phyloP scores from a whole-genome alignment of 2,888 invertebrate genomes.

The Suillia variegata region DNA sequence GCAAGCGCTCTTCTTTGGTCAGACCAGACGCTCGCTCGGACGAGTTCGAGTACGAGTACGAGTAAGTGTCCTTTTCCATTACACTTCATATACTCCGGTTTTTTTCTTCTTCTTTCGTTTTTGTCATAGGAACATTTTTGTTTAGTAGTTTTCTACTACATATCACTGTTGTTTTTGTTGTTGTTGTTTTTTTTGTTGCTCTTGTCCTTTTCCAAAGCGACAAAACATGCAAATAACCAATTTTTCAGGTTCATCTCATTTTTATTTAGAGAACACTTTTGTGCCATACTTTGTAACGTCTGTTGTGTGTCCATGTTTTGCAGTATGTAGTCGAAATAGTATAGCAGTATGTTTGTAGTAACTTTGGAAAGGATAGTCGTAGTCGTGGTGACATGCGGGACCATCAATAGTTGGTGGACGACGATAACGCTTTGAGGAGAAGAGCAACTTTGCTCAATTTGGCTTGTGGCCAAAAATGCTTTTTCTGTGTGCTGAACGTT shows the following conservation, averaged over 20 bases:
- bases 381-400: neutral
- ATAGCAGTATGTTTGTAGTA: too few species aligned
- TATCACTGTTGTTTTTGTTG: too few species aligned
- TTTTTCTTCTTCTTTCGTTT: neutral
- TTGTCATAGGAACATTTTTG: too few species aligned
- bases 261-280: neutral
- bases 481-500: neutral
- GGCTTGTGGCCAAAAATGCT: conserved; percentile 4
- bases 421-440: neutral
- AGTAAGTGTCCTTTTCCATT: neutral
- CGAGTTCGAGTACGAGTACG: too few species aligned
- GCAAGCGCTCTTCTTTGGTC: too few species aligned
- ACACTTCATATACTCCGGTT: too few species aligned
- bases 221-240: neutral
- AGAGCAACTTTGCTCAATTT: neutral
- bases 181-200: too few species aligned
- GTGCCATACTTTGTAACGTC: neutral
- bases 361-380: too few species aligned
- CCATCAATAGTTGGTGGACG: neutral
- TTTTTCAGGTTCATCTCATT: neutral
- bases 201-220: neutral
- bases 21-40: too few species aligned
- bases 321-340: neutral
- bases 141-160: too few species aligned
- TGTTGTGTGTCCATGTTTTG: neutral